A percentile compares a stretch with the other conserved stretches of the same genome.
Evolutionary conservation across 2,113 vertebrate species (phyloP).

Genomic region (Tragelaphus buxtoni): DNA sequence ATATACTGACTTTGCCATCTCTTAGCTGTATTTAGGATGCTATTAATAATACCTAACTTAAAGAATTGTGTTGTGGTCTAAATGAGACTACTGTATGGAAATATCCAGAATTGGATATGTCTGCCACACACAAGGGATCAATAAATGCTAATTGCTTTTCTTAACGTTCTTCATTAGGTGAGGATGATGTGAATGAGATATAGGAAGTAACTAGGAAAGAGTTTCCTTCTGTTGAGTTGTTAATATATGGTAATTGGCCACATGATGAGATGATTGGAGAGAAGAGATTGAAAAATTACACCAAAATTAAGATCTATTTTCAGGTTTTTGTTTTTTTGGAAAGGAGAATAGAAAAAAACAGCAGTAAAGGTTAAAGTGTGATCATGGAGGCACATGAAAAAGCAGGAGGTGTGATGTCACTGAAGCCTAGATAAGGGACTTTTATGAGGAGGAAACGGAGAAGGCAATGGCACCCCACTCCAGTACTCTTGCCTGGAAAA

Average conservation of each 20-base stretch:
- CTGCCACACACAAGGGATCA: not conserved
- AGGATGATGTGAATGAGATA: not conserved
- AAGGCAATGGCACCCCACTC: no score
- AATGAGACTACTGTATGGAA: not conserved
- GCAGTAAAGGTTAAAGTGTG: not conserved
- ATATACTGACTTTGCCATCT: not conserved
- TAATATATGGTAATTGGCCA: not conserved
- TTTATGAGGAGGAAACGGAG: no score
- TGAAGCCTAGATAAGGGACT: not conserved
- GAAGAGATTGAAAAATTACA: not conserved
- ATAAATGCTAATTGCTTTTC: not conserved
- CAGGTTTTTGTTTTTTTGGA: not conserved
- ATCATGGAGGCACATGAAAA: not conserved
- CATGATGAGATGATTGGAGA: not conserved
- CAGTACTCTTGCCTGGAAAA: no score
- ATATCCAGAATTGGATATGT: not conserved
- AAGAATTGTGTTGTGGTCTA: not conserved
- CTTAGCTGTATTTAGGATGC: not conserved
- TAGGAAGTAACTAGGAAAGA: not conserved
- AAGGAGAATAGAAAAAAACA: not conserved
- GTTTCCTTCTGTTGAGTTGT: not conserved
- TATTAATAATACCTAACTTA: not conserved
- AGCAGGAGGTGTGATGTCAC: not conserved
- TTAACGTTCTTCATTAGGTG: not conserved
- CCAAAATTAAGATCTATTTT: not conserved